phyloP scores from a whole-genome alignment of 2,797 vertebrate genomes.

The Lates japonicus region DNA sequence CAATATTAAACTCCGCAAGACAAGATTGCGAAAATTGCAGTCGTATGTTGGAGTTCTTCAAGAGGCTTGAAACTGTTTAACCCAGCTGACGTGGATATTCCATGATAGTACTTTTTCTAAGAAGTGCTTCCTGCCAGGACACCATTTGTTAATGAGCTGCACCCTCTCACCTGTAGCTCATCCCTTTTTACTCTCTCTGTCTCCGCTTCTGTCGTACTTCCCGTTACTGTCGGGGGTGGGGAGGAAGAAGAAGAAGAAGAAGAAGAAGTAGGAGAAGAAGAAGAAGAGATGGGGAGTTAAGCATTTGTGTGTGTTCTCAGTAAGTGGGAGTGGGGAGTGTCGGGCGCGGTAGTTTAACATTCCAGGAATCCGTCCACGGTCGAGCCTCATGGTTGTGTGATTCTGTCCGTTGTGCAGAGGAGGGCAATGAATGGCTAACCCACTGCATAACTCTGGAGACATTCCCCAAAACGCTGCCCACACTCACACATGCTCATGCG shows the following conservation, averaged over 20 bases:
- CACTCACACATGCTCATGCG: conserved; percentile 44
- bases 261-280: too few relatives aligned
- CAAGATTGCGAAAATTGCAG: conserved; percentile 32
- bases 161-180: conserved; percentile 69
- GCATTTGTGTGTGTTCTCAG: conserved; percentile 68
- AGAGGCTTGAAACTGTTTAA: conserved; percentile 17
- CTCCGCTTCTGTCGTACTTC: conserved; percentile 47
- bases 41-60: conserved; percentile 27
- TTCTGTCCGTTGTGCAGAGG: conserved; percentile 77
- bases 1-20: conserved; percentile 45
- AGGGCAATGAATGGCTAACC: conserved; percentile 80
- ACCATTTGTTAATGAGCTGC: conserved; percentile 63
- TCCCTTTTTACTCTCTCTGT: conserved; percentile 34
- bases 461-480: conserved; percentile 77
- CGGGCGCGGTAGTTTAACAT: conserved; percentile 84
- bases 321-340: conserved; percentile 83
- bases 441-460: conserved; percentile 81
- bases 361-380: conserved; percentile 83
- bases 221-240: conserved; percentile 44
- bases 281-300: conserved; percentile 65
- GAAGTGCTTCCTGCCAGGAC: conserved; percentile 34
- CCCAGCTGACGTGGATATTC: conserved; percentile 5
- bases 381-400: conserved; percentile 80
- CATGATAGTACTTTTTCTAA: conserved; percentile 17
- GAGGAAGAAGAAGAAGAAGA: conserved; percentile 38